Percentiles rank a stretch among this genome's conserved stretches.
Evolutionary conservation across 1,140 invertebrate species (phyloP).

Genomic region (Trachymyrmex cornetzi): DNA sequence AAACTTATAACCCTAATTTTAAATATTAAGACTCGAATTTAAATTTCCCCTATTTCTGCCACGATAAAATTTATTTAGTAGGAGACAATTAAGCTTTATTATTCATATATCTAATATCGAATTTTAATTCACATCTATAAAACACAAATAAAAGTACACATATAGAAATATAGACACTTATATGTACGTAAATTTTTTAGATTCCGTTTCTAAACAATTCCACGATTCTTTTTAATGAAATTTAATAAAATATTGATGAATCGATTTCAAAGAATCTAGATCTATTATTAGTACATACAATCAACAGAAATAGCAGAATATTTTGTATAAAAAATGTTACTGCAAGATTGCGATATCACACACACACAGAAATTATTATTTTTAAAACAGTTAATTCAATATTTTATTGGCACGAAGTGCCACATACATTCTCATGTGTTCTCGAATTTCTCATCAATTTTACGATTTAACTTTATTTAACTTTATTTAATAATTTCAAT

Average conservation of each 20-base stretch:
- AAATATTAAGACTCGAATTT: not conserved
- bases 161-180: not conserved
- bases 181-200: not conserved
- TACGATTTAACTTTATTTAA: not conserved
- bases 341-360: not conserved
- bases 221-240: not conserved
- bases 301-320: not conserved
- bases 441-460: not conserved
- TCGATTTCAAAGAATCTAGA: not conserved
- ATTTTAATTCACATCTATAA: not conserved
- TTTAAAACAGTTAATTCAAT: not conserved
- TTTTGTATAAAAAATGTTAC: not conserved
- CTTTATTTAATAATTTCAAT: conserved; percentile 12
- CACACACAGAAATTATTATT: conserved; percentile 15
- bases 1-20: not conserved
- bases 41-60: not conserved
- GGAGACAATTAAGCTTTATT: not conserved
- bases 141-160: not conserved
- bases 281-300: not conserved
- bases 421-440: not conserved
- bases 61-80: not conserved
- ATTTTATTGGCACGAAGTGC: not conserved
- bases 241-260: not conserved
- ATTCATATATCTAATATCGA: not conserved
- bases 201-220: not conserved